phyloP scores from a whole-genome alignment of 2,113 vertebrate species.

The Nerophis ophidion region DNA sequence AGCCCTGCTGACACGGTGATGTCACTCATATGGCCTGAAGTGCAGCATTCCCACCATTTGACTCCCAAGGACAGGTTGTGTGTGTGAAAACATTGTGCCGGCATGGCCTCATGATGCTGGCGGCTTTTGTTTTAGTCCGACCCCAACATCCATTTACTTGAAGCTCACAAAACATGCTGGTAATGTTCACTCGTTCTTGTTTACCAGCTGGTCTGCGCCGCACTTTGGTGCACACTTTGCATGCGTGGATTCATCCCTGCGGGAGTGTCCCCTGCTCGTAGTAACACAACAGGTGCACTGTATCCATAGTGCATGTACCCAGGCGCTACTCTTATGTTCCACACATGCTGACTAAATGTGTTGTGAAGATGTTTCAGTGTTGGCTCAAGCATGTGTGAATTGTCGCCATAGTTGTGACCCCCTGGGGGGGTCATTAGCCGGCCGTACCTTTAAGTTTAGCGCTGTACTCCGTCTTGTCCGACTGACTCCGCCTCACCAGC shows the following conservation, averaged over 20 bases:
- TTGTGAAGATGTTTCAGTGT: slow-evolving; percentile 8
- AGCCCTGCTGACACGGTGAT: slow-evolving; percentile 21
- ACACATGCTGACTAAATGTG: not conserved
- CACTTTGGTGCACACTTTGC: slow-evolving; percentile 69
- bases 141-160: not conserved
- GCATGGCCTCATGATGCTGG: slow-evolving; percentile 17
- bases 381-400: slow-evolving; percentile 26
- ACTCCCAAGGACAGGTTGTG: slow-evolving; percentile 38
- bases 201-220: slow-evolving; percentile 54
- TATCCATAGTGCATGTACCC: slow-evolving; percentile 26
- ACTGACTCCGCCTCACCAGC: slow-evolving; percentile 88
- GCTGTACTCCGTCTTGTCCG: slow-evolving; percentile 94
- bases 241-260: slow-evolving; percentile 72
- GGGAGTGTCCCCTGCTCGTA: slow-evolving; percentile 65
- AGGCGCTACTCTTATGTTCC: not conserved
- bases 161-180: too few species aligned
- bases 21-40: slow-evolving; percentile 47
- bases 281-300: slow-evolving; percentile 72
- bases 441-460: slow-evolving; percentile 90
- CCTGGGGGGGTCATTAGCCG: slow-evolving; percentile 43
- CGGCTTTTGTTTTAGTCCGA: too few species aligned
- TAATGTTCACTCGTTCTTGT: slow-evolving; percentile 37
- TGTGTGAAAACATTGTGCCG: slow-evolving; percentile 25
- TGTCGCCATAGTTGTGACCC: slow-evolving; percentile 58
- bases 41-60: slow-evolving; percentile 52